phyloP scores from a whole-genome alignment of 1,140 invertebrate genomes.

The Heliconius himera region DNA sequence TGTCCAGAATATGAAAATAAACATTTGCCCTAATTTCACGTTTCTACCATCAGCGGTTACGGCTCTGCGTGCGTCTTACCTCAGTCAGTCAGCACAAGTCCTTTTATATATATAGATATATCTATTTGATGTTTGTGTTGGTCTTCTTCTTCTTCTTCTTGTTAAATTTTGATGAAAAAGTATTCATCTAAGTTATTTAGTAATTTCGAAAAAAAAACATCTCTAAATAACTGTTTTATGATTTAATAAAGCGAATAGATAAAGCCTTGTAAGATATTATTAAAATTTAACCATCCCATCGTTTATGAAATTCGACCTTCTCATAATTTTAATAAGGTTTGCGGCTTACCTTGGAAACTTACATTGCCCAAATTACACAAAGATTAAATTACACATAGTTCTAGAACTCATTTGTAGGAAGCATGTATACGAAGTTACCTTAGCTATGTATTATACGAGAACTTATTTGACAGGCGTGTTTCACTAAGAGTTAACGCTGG shows the following conservation, averaged over 20 bases:
- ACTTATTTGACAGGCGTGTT: neutral
- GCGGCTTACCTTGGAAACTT: slow-evolving; percentile 4
- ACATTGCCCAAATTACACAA: slow-evolving; percentile 16
- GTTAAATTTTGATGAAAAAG: neutral
- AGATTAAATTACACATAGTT: slow-evolving; percentile 19
- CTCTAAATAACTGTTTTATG: neutral
- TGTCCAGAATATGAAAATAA: too few species aligned
- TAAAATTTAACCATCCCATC: slow-evolving; percentile 6
- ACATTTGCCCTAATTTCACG: too few species aligned
- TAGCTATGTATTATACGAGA: neutral
- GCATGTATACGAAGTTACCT: neutral
- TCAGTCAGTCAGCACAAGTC: too few species aligned
- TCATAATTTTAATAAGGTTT: slow-evolving; percentile 16
- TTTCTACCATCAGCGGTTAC: too few species aligned
- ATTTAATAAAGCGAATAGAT: slow-evolving; percentile 13
- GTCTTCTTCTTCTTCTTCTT: neutral
- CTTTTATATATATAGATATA: too few species aligned
- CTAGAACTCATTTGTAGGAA: slow-evolving; percentile 9
- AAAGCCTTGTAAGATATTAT: slow-evolving; percentile 16
- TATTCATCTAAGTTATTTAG: neutral
- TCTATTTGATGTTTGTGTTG: neutral
- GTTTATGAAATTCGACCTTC: slow-evolving; percentile 5
- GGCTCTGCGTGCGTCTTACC: too few species aligned
- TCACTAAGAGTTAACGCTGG: neutral
- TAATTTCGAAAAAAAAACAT: neutral